phyloP scores from a whole-genome alignment of 2,797 vertebrate genomes.

The Rhinogobio ventralis region DNA sequence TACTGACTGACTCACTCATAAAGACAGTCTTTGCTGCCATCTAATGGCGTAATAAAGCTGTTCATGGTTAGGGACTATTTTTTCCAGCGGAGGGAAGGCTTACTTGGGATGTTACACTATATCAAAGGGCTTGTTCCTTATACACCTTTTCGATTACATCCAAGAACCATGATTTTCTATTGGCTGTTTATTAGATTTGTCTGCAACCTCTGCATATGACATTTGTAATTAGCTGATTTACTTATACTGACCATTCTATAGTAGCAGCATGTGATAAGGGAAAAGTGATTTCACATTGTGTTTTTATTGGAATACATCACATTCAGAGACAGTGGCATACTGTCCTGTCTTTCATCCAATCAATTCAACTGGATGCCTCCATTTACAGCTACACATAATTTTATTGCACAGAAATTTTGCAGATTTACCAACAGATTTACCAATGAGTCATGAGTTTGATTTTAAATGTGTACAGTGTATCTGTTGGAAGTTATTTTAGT shows the following conservation, averaged over 20 bases:
- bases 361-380: background rate
- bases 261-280: background rate
- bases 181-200: background rate
- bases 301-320: background rate
- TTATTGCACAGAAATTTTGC: background rate
- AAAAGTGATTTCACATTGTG: background rate
- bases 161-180: background rate
- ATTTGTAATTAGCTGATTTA: background rate
- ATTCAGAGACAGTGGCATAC: background rate
- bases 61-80: too few species aligned
- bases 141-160: background rate
- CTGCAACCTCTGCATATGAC: background rate
- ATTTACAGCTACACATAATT: background rate
- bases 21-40: too few species aligned
- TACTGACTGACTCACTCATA: too few species aligned
- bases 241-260: background rate
- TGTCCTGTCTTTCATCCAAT: background rate
- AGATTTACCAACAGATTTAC: too few species aligned
- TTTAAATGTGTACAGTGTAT: background rate
- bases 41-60: too few species aligned
- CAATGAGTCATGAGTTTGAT: too few species aligned
- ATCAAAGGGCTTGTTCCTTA: background rate
- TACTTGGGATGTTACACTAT: background rate
- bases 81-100: too few species aligned
- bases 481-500: conserved; percentile 4